Percentiles rank a stretch among this genome's conserved stretches.
Conservation (phyloP, 2,797 vertebrate genomes). For the Lithobates pipiens region DNA sequence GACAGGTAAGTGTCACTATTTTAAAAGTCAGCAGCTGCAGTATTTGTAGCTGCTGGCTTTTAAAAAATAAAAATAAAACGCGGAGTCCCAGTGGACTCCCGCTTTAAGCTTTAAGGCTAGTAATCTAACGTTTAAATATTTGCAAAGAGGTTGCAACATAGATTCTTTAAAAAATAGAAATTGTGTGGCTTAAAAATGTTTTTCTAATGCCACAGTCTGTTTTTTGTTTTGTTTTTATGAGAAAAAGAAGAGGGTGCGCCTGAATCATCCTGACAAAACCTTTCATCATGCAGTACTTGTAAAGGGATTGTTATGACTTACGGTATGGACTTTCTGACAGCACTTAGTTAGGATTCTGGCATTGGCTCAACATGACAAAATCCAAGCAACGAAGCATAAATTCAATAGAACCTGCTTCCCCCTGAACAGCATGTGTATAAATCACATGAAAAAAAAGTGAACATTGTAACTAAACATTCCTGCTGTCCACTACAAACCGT, state of each 20-base stretch:
- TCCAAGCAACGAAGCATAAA: conserved; percentile 39
- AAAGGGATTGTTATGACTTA: conserved; percentile 46
- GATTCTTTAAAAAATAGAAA: no score
- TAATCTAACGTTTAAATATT: no score
- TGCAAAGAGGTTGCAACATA: no score
- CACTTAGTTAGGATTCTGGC: conserved; percentile 39
- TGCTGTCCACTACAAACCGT: conserved; percentile 17
- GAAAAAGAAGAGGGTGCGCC: background rate
- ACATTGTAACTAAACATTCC: conserved; percentile 10
- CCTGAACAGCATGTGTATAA: conserved; percentile 26
- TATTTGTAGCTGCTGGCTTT: no score
- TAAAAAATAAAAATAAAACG: no score
- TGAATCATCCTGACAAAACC: conserved; percentile 40
- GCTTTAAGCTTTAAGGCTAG: no score
- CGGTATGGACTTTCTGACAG: conserved; percentile 38
- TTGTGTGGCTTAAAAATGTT: no score
- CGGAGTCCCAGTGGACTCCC: no score
- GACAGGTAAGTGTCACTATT: no score
- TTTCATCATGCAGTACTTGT: conserved; percentile 48
- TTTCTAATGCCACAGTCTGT: background rate
- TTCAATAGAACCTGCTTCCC: conserved; percentile 29
- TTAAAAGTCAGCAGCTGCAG: no score
- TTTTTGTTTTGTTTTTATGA: background rate
- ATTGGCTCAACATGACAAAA: conserved; percentile 29
- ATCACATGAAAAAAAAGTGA: conserved; percentile 12